Conservation (phyloP, 2,113 vertebrate species). For the Scolopax mira region DNA sequence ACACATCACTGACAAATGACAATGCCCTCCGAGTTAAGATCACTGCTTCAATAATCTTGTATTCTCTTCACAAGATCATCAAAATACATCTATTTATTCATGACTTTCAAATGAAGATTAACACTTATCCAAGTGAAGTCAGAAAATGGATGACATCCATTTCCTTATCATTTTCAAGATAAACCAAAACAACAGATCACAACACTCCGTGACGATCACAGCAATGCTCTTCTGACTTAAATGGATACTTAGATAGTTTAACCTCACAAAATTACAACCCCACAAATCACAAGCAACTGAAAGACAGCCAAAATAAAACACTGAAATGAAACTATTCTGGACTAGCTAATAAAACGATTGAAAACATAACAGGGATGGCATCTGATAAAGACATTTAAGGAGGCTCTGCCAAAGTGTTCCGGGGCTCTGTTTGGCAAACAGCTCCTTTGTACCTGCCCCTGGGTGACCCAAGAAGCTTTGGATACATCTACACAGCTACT, state of each 20-base stretch:
- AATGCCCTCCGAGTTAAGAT: background rate
- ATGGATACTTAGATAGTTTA: background rate
- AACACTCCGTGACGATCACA: background rate
- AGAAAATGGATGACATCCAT: background rate
- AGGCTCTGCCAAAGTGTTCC: background rate
- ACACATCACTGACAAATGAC: background rate
- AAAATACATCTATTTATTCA: background rate
- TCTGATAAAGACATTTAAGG: background rate
- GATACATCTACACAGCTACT: background rate
- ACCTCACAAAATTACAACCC: background rate
- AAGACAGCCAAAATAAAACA: background rate
- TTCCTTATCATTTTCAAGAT: background rate
- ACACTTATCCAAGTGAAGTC: background rate
- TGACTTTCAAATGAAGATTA: background rate
- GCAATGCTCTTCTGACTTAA: background rate
- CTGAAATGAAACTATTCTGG: background rate
- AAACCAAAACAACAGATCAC: background rate
- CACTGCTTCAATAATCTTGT: background rate
- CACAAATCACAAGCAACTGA: background rate
- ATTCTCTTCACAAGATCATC: background rate
- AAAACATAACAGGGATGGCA: background rate
- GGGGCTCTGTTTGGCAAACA: background rate
- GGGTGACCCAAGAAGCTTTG: background rate
- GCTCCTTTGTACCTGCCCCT: background rate
- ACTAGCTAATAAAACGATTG: background rate